Conservation (phyloP, 2,113 vertebrate genomes). For the Cyprinodon variegatus region DNA sequence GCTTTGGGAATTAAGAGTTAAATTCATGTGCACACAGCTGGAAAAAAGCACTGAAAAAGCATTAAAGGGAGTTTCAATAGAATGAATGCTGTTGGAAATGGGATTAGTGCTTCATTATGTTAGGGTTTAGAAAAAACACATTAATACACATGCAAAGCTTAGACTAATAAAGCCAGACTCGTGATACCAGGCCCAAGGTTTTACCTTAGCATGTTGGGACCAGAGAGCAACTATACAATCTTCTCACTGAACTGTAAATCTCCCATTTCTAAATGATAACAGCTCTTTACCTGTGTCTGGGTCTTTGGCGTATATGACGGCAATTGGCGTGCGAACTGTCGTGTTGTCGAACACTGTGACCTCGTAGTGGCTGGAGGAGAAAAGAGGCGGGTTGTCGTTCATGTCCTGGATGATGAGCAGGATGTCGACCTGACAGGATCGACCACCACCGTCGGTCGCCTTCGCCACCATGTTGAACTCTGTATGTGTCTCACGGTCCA, state of each 20-base stretch:
- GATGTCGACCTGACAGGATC: slow-evolving; percentile 90
- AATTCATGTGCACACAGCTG: slow-evolving; percentile 1
- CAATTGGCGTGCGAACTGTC: slow-evolving; percentile 89
- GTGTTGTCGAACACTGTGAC: slow-evolving; percentile 96
- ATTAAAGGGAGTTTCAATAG: slow-evolving; percentile 20
- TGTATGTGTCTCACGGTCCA: slow-evolving; percentile 87
- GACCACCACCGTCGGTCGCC: slow-evolving; percentile 92
- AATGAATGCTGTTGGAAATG: slow-evolving; percentile 1
- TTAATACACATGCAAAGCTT: not conserved
- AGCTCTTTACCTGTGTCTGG: slow-evolving; percentile 87
- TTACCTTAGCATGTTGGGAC: slow-evolving; percentile 24
- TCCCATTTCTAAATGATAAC: not conserved
- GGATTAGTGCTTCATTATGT: slow-evolving; percentile 28
- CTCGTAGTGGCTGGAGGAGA: slow-evolving; percentile 88
- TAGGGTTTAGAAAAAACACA: slow-evolving; percentile 13
- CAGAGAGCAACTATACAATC: not conserved
- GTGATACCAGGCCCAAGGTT: not conserved
- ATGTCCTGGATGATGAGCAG: slow-evolving; percentile 85
- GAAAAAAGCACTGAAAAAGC: not conserved
- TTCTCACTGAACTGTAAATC: not conserved
- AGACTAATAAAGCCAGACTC: slow-evolving; percentile 8
- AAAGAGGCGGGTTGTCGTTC: slow-evolving; percentile 90
- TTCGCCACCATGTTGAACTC: slow-evolving; percentile 86
- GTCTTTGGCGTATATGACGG: slow-evolving; percentile 91
- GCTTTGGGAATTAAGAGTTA: slow-evolving; percentile 4